Percentiles rank a stretch among this genome's conserved stretches.
Conservation (phyloP, 2,113 vertebrate species). For the Myotis yumanensis region DNA sequence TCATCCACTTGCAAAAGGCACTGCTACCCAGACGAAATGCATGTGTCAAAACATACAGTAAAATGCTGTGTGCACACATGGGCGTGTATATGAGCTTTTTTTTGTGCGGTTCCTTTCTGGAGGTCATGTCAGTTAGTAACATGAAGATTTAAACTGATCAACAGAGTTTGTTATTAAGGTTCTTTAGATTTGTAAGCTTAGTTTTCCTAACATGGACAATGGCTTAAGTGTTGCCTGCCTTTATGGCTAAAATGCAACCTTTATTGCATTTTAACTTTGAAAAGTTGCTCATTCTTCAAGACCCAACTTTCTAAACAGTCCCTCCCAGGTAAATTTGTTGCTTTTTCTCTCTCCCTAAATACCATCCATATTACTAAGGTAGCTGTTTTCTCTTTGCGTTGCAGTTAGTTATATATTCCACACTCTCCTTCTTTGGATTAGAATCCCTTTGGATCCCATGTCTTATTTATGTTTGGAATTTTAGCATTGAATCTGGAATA, state of each 20-base stretch:
- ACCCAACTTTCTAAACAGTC: not conserved
- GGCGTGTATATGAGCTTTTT: not conserved
- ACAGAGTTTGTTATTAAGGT: not conserved
- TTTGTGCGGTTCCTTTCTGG: not conserved
- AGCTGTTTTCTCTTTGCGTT: not conserved
- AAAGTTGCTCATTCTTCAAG: not conserved
- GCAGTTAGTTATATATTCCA: not conserved
- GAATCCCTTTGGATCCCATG: not conserved
- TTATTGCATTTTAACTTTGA: too few relatives aligned
- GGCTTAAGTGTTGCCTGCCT: not conserved
- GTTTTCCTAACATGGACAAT: not conserved
- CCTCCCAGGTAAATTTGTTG: not conserved
- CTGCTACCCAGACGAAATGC: constrained; percentile 49
- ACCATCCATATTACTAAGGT: not conserved
- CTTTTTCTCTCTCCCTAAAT: not conserved
- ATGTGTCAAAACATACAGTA: not conserved
- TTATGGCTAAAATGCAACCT: constrained; percentile 8
- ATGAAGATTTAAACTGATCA: constrained; percentile 30
- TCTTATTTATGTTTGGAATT: not conserved
- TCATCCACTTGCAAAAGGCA: constrained; percentile 62
- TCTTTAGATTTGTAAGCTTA: constrained; percentile 40
- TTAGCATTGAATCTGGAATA: not conserved
- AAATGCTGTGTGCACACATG: not conserved
- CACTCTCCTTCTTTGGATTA: not conserved
- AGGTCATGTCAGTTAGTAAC: not conserved